Percentiles rank a stretch among this genome's conserved stretches.
These are phyloP conservation scores for Itoplectis maculator DNA, from an alignment of 2,888 invertebrate species.

Conservation along the genomic window DNA sequence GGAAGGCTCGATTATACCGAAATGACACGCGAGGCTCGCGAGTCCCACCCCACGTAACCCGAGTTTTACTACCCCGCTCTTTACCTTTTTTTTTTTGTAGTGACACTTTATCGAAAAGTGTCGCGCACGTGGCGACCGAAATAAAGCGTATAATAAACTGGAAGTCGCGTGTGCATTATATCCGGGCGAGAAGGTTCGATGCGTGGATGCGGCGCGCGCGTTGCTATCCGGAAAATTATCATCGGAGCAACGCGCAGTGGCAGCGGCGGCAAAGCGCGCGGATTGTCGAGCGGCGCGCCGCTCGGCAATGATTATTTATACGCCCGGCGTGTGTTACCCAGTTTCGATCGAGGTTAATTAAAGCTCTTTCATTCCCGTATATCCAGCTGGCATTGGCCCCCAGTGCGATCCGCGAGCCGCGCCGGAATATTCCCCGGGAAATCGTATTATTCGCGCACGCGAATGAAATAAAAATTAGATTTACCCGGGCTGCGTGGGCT, in stretches of 20 bases:
- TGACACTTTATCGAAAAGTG: no score
- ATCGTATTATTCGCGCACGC: slow-evolving; percentile 35
- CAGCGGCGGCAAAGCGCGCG: slow-evolving; percentile 29
- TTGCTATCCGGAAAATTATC: slow-evolving; percentile 59
- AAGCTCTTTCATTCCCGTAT: slow-evolving; percentile 59
- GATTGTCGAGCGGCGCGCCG: slow-evolving; percentile 31
- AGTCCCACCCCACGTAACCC: not conserved
- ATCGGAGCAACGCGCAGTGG: slow-evolving; percentile 49
- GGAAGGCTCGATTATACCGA: not conserved
- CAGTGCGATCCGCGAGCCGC: not conserved
- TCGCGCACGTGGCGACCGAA: not conserved
- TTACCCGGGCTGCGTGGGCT: not conserved
- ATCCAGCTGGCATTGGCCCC: not conserved
- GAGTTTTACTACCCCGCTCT: not conserved
- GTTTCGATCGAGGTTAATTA: slow-evolving; percentile 69
- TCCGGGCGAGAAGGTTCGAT: slow-evolving; percentile 52
- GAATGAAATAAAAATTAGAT: slow-evolving; percentile 57
- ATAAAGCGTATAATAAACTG: not conserved
- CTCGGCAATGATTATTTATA: slow-evolving; percentile 68
- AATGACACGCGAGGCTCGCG: not conserved
- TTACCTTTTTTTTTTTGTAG: not conserved
- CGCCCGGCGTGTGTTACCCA: slow-evolving; percentile 52
- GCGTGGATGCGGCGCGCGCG: slow-evolving; percentile 5
- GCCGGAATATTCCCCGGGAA: not conserved
- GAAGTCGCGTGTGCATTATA: slow-evolving; percentile 30